Base-by-base conservation (phyloP, 2,888 invertebrate genomes). In the Anthoptus insignis region DNA sequence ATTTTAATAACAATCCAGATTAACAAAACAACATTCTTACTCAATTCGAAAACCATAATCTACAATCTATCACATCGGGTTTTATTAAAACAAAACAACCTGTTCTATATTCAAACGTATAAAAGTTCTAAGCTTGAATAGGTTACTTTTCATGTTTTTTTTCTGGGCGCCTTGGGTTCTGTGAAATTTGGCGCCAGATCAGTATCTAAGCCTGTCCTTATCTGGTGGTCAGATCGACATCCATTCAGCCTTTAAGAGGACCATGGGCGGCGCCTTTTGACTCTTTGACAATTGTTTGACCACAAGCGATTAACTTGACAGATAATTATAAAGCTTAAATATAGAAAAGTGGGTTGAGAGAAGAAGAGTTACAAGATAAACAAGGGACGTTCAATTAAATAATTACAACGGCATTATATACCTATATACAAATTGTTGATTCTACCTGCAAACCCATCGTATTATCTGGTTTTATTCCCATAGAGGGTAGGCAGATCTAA, bases 151-250 rank as follows among this genome's bases (percentile, higher is more conserved):
- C 75, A 72, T 72, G 61, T 69, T 67, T 69, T 69, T 32, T 74
- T 72, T 76, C 49, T 69, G 68, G 73, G 69, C 69, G 77, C 75
- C 75, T 81, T 67, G 73, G 80, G 78, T 88, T 89, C 90, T 87
- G 88, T 91, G 88, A 91, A 89, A 87, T 90, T 91, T 88, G 90
- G 91, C 89, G 89, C 89, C 89, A 86, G 91, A 90, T 89, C 73
- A 54, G 73, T 86, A 91, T 89, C 90, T 76, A 72, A 65, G 75
- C 69, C 70, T 69, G 72, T 76, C 67, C 71, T 84, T 90, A 91
- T 89, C 89, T 81, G 77, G 79, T 77, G 79, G 77, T 76, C 75
- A 80, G 84, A 87, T 91, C 87, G 81, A 88, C 85, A 86, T 81
- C 81, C 82, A 86, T 87, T 85, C 81, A 82, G 75, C 73, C 76